Base-by-base conservation (phyloP, 2,797 vertebrate species). In the Alectoris magna region DNA sequence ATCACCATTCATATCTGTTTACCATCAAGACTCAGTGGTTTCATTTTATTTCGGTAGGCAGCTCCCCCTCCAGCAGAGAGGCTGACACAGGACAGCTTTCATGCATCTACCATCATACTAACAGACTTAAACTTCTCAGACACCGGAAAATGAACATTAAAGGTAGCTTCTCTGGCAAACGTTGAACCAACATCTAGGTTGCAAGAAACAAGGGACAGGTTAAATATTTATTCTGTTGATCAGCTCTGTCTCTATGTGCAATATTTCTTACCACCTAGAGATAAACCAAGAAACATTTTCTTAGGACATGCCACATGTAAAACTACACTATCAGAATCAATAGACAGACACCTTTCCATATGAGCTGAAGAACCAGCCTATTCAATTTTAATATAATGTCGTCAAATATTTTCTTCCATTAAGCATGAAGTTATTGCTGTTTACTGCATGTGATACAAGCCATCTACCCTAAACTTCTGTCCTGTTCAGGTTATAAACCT, bases 211-310 rank as follows among this genome's bases (percentile, higher is more conserved):
- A 56, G 43, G 80, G 38, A 48, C 24, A 81, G 9, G 11, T 81
- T 91, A 92, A 91, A 89, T 91, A 89, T 91, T 82, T 80, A 66
- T 69, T 75, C 46, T 75, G 78, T 63, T 69, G 62, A 77, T 85
- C 66, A 59, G 29, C 27, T 85, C 55, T 2, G 38, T 34, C 9
- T 77, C 44, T 27, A 4, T 59, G 24, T 55, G 11, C 21, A 88
- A 48, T 72, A 64, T 31, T 51, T 81, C 24, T 29, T 34, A 66
- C 29, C 14, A 75, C 8, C 7, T 48, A 67, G 1, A 41, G 67
- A 85, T 80, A 91, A 62, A 53, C 64, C 85, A 91, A 96, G 39
- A 72, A 91, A 94, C 2, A 78, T 78, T 74, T 90, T 88, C 44
- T 77, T 51, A 66, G 38, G 76, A 72, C 56, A 90, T 87, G 48